phyloP scores from a whole-genome alignment of 2,113 vertebrate genomes.

The Zootoca vivipara region DNA sequence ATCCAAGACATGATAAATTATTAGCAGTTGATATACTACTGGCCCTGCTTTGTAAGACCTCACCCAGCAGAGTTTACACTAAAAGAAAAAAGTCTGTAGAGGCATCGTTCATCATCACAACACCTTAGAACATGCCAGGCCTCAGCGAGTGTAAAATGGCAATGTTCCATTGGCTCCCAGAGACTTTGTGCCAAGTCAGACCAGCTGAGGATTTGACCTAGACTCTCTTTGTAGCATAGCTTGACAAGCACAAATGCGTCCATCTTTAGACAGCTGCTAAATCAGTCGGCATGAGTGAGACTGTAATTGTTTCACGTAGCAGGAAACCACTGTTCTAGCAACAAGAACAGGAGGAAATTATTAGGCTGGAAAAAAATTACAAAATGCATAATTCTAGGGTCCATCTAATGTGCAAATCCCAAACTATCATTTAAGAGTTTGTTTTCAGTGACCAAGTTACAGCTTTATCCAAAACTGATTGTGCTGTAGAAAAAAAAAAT shows the following conservation, averaged over 20 bases:
- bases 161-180: slow-evolving; percentile 16
- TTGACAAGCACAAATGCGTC: background rate
- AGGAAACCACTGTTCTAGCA: slow-evolving; percentile 19
- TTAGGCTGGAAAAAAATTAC: slow-evolving; percentile 22
- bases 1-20: slow-evolving; percentile 27
- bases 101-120: slow-evolving; percentile 7
- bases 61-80: slow-evolving; percentile 1
- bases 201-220: background rate
- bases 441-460: slow-evolving; percentile 31
- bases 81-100: background rate
- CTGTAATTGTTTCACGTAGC: background rate
- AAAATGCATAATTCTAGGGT: slow-evolving; percentile 27
- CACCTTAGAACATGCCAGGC: background rate
- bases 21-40: slow-evolving; percentile 28
- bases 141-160: background rate
- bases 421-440: slow-evolving; percentile 21
- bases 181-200: background rate
- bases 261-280: slow-evolving; percentile 28
- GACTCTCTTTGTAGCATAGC: background rate
- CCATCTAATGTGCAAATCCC: slow-evolving; percentile 20
- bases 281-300: slow-evolving; percentile 19
- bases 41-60: background rate
- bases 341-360: slow-evolving; percentile 16
- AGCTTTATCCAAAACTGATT: slow-evolving; percentile 12
- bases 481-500: background rate